Percentiles rank a stretch among this genome's conserved stretches.
Evolutionary conservation across 1,140 invertebrate genomes (phyloP).

Genomic region (Diabrotica undecimpunctata): DNA sequence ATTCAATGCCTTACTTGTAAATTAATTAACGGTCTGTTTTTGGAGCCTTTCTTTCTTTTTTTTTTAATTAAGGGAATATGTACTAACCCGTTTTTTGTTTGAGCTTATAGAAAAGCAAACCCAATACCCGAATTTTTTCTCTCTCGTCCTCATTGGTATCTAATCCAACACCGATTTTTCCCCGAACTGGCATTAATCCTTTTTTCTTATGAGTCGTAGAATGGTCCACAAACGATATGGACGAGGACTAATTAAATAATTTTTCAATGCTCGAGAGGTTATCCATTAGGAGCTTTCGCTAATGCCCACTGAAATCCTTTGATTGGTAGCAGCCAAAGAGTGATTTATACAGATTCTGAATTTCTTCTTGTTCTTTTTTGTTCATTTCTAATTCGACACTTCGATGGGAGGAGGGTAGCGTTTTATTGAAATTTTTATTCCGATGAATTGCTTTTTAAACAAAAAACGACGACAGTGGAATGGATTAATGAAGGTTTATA

Average conservation of each 20-base stretch:
- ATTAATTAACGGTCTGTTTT: too few relatives aligned
- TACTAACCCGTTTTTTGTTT: too few relatives aligned
- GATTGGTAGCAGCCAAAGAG: slow-evolving; percentile 1
- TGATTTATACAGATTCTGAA: neutral
- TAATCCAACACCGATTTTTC: too few relatives aligned
- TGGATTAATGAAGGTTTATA: too few relatives aligned
- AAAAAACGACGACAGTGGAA: too few relatives aligned
- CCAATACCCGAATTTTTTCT: too few relatives aligned
- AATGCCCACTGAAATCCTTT: neutral
- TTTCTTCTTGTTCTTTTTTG: slow-evolving; percentile 1
- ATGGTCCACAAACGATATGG: neutral
- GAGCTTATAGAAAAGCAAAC: too few relatives aligned
- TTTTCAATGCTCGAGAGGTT: neutral
- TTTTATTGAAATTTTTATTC: slow-evolving; percentile 1
- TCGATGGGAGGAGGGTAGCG: neutral
- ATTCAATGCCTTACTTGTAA: too few relatives aligned
- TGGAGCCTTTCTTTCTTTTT: too few relatives aligned
- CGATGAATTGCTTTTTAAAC: neutral
- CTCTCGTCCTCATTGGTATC: too few relatives aligned
- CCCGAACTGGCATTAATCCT: neutral
- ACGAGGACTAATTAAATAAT: neutral
- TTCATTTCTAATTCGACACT: slow-evolving; percentile 2
- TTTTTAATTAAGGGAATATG: too few relatives aligned
- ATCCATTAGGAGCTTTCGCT: neutral
- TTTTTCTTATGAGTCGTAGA: neutral